Evolutionary conservation across 2,797 vertebrate genomes (phyloP).

Genomic region (Heliangelus exortis): DNA sequence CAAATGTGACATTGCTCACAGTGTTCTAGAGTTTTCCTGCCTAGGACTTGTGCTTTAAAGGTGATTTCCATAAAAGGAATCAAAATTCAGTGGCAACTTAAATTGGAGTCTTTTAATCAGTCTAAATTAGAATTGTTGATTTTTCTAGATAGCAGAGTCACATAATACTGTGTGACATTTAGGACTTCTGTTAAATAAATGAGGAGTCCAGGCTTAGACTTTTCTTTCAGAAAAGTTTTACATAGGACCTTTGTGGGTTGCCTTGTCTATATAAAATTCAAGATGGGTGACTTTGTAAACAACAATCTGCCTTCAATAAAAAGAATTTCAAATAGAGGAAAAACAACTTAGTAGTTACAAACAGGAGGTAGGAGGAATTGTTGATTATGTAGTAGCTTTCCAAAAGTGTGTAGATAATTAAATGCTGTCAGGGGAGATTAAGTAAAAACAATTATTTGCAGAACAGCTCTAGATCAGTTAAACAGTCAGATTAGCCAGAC

Average conservation of each 20-base stretch:
- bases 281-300: not conserved
- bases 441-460: slow-evolving; percentile 30
- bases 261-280: not conserved
- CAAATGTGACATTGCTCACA: not conserved
- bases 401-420: slow-evolving; percentile 30
- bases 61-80: not conserved
- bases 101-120: not conserved
- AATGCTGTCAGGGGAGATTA: slow-evolving; percentile 18
- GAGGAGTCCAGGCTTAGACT: not conserved
- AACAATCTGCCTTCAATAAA: not conserved
- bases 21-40: not conserved
- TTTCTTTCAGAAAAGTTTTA: not conserved
- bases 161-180: not conserved
- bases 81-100: not conserved
- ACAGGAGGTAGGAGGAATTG: not conserved
- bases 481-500: not conserved
- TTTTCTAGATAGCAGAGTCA: not conserved
- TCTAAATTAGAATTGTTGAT: not conserved
- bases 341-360: not conserved
- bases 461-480: not conserved
- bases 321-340: not conserved
- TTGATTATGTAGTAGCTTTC: slow-evolving; percentile 43
- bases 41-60: not conserved
- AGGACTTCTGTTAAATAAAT: not conserved
- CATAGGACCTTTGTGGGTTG: not conserved